phyloP scores from a whole-genome alignment of 2,113 vertebrate species.

The Myiozetetes cayanensis region DNA sequence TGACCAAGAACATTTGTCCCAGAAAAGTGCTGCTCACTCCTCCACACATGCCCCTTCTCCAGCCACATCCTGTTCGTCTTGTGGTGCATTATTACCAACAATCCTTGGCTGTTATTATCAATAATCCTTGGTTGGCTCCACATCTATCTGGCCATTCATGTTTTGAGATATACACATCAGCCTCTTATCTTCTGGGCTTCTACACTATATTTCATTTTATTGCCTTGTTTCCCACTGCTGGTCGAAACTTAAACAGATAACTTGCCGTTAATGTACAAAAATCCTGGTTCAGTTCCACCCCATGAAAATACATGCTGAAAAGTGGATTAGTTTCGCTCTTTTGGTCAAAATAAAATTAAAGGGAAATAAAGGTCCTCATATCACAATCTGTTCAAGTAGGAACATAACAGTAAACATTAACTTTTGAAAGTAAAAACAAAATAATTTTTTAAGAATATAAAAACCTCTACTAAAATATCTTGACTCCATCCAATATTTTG shows the following conservation, averaged over 20 bases:
- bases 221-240: background rate
- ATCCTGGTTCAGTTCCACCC: background rate
- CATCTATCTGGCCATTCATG: background rate
- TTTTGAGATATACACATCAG: background rate
- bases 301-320: background rate
- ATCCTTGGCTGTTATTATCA: background rate
- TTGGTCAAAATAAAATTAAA: background rate
- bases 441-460: background rate
- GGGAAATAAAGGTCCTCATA: background rate
- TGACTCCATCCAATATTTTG: background rate
- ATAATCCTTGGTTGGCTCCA: background rate
- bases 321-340: background rate
- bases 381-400: background rate
- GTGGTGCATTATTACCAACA: background rate
- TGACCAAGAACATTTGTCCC: background rate
- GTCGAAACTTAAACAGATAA: background rate
- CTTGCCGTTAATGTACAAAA: background rate
- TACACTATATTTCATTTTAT: background rate
- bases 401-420: background rate
- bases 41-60: rapidly evolving
- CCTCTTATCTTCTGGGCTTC: background rate
- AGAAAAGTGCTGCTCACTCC: background rate
- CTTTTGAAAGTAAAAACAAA: background rate
- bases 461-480: background rate
- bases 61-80: background rate